Percentiles rank a stretch among this genome's conserved stretches.
These are phyloP conservation scores for Anolis sagrei DNA, from an alignment of 2,113 vertebrate genomes.

Conservation along the genomic window DNA sequence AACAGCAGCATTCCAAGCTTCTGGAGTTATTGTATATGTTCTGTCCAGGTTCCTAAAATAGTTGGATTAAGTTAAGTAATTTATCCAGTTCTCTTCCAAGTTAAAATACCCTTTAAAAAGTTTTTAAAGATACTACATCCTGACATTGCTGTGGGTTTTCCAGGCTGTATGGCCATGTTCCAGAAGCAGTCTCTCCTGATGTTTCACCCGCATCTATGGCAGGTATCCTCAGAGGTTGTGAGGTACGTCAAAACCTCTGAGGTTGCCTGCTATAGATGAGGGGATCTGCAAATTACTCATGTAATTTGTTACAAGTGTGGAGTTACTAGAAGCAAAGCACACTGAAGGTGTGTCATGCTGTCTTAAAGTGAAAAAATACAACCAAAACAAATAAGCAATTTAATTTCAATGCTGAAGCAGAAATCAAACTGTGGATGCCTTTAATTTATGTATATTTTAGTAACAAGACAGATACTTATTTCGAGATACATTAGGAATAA, in stretches of 20 bases:
- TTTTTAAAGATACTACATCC: neutral
- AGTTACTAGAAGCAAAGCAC: neutral
- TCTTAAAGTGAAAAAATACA: neutral
- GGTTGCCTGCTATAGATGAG: too few relatives aligned
- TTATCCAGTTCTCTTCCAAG: neutral
- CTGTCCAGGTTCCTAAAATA: neutral
- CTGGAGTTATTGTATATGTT: neutral
- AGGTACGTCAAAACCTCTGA: too few relatives aligned
- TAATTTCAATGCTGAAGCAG: neutral
- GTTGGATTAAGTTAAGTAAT: neutral
- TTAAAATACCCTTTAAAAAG: neutral
- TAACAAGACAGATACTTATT: neutral
- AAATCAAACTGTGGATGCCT: neutral
- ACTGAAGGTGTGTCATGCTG: neutral
- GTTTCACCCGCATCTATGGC: too few relatives aligned
- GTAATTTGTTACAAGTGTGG: neutral
- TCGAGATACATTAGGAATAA: neutral
- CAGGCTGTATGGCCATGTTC: too few relatives aligned
- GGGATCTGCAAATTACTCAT: neutral
- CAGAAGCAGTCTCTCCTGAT: too few relatives aligned
- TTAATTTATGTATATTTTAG: neutral
- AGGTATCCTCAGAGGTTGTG: too few relatives aligned
- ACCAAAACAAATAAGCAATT: neutral
- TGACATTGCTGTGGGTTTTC: too few relatives aligned
- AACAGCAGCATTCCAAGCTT: neutral